These are phyloP conservation scores for Anastatus disparis DNA, from an alignment of 1,140 invertebrate genomes.

Conservation along the genomic window DNA sequence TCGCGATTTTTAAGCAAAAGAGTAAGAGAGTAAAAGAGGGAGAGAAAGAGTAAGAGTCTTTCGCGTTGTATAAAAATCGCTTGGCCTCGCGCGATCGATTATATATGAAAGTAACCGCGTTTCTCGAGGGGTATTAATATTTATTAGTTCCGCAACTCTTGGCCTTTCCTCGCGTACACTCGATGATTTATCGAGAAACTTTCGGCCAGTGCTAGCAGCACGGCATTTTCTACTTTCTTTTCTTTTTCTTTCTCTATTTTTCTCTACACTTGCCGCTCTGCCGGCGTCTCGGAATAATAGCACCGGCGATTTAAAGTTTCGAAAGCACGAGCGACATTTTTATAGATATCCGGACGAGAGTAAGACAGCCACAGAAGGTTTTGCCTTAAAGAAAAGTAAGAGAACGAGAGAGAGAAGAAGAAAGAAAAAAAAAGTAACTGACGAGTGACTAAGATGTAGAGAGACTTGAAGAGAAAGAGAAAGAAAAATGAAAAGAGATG, in stretches of 20 bases:
- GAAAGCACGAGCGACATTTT: conserved; percentile 39
- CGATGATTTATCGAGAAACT: conserved; percentile 40
- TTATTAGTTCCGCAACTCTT: conserved; percentile 45
- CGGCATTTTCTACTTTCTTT: conserved; percentile 1
- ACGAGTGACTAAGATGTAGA: conserved; percentile 28
- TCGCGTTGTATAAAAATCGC: conserved; percentile 41
- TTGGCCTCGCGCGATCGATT: conserved; percentile 43
- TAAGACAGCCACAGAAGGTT: not conserved
- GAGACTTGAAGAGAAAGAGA: not conserved
- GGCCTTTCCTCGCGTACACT: conserved; percentile 33
- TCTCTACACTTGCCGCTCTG: not conserved
- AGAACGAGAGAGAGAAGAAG: not conserved
- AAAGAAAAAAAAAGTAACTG: not conserved
- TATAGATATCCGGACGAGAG: conserved; percentile 35
- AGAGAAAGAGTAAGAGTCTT: conserved; percentile 12
- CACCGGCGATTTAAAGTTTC: conserved; percentile 35
- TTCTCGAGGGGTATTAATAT: conserved; percentile 40
- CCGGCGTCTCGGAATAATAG: conserved; percentile 36
- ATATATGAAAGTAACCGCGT: conserved; percentile 14
- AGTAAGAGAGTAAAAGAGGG: not conserved
- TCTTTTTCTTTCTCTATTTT: conserved; percentile 13
- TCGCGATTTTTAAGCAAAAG: too few relatives aligned
- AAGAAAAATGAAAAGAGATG: not conserved
- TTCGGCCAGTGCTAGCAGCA: conserved; percentile 6
- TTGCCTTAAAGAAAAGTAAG: too few relatives aligned